Evolutionary conservation across 2,888 invertebrate genomes (phyloP).

Genomic region (Junonia oenone): DNA sequence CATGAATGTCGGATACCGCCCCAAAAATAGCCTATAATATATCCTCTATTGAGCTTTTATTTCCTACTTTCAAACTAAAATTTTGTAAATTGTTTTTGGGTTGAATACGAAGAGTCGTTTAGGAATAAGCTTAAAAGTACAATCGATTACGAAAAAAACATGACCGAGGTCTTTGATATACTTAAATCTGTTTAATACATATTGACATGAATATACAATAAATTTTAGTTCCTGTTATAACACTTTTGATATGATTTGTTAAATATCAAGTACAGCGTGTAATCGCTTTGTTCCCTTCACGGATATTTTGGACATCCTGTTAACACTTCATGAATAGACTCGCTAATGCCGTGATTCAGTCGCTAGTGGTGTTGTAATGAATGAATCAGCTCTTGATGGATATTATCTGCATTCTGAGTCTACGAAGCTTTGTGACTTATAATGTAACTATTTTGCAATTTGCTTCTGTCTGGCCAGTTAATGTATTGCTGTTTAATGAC

Average conservation of each 20-base stretch:
- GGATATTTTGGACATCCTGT: not conserved
- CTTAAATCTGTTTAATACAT: too few relatives aligned
- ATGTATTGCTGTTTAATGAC: not conserved
- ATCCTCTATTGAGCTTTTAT: too few relatives aligned
- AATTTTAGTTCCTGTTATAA: too few relatives aligned
- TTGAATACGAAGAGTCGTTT: too few relatives aligned
- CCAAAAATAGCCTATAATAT: too few relatives aligned
- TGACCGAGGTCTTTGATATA: too few relatives aligned
- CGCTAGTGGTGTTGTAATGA: conserved; percentile 7
- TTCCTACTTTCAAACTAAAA: too few relatives aligned
- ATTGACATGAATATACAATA: too few relatives aligned
- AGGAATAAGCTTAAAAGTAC: too few relatives aligned
- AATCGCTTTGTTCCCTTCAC: not conserved
- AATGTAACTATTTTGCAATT: not conserved
- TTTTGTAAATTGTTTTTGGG: too few relatives aligned
- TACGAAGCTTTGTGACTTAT: not conserved
- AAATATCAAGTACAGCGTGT: not conserved
- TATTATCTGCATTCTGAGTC: not conserved
- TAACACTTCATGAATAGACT: not conserved
- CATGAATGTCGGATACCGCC: too few relatives aligned
- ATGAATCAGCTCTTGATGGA: conserved; percentile 12
- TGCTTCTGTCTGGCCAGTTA: not conserved
- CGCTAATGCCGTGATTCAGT: conserved; percentile 7
- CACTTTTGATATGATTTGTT: not conserved
- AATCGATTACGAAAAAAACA: too few relatives aligned